Percentiles rank a stretch among this genome's conserved stretches.
phyloP scores from a whole-genome alignment of 2,888 invertebrate genomes.

The Xestia c-nigrum region DNA sequence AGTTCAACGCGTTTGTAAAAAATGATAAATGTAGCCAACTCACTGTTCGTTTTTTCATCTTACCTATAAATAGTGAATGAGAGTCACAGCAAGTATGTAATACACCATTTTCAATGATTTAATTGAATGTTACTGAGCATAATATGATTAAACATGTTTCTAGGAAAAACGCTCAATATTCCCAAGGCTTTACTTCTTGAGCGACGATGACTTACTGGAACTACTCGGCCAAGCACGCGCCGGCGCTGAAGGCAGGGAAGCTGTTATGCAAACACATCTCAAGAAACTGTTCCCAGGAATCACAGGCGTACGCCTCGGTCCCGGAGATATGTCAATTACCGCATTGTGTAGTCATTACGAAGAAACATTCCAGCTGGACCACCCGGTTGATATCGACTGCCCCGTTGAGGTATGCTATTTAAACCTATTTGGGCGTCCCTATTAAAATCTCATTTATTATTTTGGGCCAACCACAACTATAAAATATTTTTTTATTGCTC shows the following conservation, averaged over 20 bases:
- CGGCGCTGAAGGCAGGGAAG: constrained; percentile 90
- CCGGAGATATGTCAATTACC: constrained; percentile 88
- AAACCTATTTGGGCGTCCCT: neutral
- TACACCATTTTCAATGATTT: neutral
- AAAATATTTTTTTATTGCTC: neutral
- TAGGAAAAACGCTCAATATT: constrained; percentile 98
- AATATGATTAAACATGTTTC: constrained; percentile 34
- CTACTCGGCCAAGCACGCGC: constrained; percentile 98
- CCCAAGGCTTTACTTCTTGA: constrained; percentile 98
- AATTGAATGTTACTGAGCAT: neutral
- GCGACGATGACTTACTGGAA: constrained; percentile 99
- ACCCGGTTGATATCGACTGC: constrained; percentile 93
- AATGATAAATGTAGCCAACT: neutral
- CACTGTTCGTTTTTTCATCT: constrained; percentile 8
- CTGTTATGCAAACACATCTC: constrained; percentile 97
- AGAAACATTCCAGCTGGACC: constrained; percentile 93
- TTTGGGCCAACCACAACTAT: neutral
- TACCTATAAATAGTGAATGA: neutral
- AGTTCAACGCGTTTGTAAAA: neutral
- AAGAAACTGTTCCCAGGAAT: constrained; percentile 99
- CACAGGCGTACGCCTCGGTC: constrained; percentile 93
- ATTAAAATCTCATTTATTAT: neutral
- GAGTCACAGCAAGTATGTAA: neutral
- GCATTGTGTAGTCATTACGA: constrained; percentile 94
- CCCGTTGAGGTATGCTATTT: constrained; percentile 93